Percentiles rank a stretch among this genome's conserved stretches.
These are phyloP conservation scores for Halcyon leucocephala DNA, from an alignment of 2,797 vertebrate species.

Conservation along the genomic window DNA sequence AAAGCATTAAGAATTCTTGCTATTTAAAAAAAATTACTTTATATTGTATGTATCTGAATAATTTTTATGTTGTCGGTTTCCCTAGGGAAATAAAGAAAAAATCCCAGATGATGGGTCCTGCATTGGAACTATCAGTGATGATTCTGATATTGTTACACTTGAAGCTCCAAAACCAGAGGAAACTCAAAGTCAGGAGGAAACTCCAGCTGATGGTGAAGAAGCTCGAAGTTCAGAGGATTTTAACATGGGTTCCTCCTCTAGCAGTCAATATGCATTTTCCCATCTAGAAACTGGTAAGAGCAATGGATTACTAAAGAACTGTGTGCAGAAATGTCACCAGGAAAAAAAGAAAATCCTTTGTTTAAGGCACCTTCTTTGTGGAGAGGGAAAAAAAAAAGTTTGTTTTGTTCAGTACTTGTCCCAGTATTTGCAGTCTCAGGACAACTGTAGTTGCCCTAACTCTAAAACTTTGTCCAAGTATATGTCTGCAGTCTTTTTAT, in stretches of 20 bases:
- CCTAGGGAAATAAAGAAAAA: conserved; percentile 71
- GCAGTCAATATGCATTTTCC: conserved; percentile 95
- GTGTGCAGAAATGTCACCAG: not conserved
- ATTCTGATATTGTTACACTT: conserved; percentile 95
- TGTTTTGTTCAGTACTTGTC: not conserved
- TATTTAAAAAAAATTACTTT: not conserved
- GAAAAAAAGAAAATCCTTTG: not conserved
- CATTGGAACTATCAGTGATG: conserved; percentile 88
- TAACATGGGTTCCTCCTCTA: conserved; percentile 92
- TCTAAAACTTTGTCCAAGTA: not conserved
- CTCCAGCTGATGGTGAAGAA: conserved; percentile 66
- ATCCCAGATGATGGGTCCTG: conserved; percentile 77
- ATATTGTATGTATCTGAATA: not conserved
- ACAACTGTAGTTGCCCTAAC: not conserved
- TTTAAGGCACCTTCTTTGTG: not conserved
- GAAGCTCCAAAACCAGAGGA: conserved; percentile 85
- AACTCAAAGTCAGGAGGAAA: conserved; percentile 75
- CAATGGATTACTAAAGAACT: not conserved
- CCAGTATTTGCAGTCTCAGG: not conserved
- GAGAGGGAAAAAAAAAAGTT: not conserved
- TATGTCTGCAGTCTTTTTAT: not conserved
- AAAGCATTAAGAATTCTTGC: not conserved
- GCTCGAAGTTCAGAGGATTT: conserved; percentile 75
- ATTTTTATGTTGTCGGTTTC: not conserved
- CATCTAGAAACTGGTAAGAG: conserved; percentile 85